Evolutionary conservation across 35 echinoderm and acorn worm species (phyloP), one percentile per base, ranked within the genome.

Genomic region (Apostichopus parvimensis): DNA sequence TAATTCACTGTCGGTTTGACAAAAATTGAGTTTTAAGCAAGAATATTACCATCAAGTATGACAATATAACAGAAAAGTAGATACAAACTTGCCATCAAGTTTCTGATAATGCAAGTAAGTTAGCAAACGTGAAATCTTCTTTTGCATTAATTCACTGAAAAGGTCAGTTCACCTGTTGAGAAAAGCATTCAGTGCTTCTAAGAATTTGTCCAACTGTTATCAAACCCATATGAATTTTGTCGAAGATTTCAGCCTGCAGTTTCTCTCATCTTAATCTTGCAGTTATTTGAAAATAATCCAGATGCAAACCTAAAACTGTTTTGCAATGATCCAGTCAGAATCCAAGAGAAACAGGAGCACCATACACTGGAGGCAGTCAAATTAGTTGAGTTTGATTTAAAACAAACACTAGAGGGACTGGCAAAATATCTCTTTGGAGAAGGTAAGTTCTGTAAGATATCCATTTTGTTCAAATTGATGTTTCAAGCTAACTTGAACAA

Each of bases 281-380:
- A 98, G 96, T 76, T 98, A 57, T 98, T 98, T 94, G 84, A 93
- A 22, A 95, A 83, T 13, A 94, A 85, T 84, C 78, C 83, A 6
- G 85, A 89, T 89, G 52, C 89, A 5, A 77, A 82, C 14, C 60
- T 98, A 54, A 93, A 78, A 9, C 82, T 99, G n/a, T 99, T 98
- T 52, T 92, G 92, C 93, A 90, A 93, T 52, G 71, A 55, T 56
- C 8, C 17, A 77, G 10, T 77, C n/a, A 92, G 95, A 45, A 85
- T 93, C 3, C 57, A 18, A 45, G 93, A 94, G 72, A 99, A 96
- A 80, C 97, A 99, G 70, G 93, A 93, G 54, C 52, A 65, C 10
- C 97, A 99, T 59, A 94, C 95, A 1, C 54, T 96, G 58, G 93
- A 96, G 61, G 95, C 97, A 34, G 93, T 94, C 5, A 99, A 94